phyloP scores from a whole-genome alignment of 2,113 vertebrate genomes.

The Amazona vittata region DNA sequence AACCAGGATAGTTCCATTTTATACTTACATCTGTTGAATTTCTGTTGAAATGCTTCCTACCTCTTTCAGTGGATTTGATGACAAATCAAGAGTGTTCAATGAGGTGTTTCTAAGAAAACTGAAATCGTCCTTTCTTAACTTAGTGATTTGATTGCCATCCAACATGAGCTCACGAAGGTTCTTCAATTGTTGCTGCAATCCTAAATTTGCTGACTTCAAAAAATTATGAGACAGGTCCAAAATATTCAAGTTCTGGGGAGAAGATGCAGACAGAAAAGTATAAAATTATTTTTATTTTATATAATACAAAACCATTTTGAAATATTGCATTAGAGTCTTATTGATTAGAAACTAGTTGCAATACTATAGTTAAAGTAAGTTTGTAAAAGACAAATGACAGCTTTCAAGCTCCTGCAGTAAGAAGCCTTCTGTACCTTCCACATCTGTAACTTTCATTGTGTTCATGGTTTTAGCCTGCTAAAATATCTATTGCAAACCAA shows the following conservation, averaged over 20 bases:
- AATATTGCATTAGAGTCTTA: neutral
- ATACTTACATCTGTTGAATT: neutral
- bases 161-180: conserved; percentile 80
- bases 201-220: conserved; percentile 81
- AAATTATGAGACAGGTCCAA: conserved; percentile 88
- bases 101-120: conserved; percentile 80
- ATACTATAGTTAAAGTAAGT: neutral
- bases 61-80: conserved; percentile 80
- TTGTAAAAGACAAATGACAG: neutral
- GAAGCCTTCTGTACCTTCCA: neutral
- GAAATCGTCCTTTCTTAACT: conserved; percentile 82
- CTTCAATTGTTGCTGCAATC: conserved; percentile 79
- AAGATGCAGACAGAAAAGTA: neutral
- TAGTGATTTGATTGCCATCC: conserved; percentile 77
- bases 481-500: neutral
- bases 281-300: neutral
- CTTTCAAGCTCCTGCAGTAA: neutral
- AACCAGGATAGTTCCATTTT: neutral
- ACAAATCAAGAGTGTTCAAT: conserved; percentile 83
- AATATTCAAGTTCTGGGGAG: conserved; percentile 79
- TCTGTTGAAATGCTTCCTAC: conserved; percentile 70
- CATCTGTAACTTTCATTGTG: neutral
- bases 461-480: neutral
- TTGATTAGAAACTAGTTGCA: neutral
- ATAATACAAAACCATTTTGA: neutral